Conservation (phyloP, 1,140 invertebrate genomes). For the Cydia fagiglandana region DNA sequence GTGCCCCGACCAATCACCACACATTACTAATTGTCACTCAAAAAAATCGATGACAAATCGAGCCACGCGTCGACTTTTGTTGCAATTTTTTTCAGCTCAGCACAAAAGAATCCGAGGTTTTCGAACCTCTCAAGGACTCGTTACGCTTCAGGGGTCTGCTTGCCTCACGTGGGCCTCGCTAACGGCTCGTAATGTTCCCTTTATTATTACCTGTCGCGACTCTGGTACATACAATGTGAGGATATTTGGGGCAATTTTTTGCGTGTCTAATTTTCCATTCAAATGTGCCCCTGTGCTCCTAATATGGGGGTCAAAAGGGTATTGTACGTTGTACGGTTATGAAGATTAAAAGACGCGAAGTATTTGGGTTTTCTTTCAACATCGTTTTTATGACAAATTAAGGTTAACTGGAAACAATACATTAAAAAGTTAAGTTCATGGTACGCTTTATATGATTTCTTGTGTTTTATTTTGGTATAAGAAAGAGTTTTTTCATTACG, state of each 20-base stretch:
- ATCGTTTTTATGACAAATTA: not conserved
- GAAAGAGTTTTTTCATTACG: too few relatives aligned
- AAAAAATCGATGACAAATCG: constrained; percentile 66
- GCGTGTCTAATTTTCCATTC: constrained; percentile 10
- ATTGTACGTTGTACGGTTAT: not conserved
- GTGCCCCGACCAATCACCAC: not conserved
- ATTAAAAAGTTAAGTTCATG: not conserved
- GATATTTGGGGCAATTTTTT: constrained; percentile 12
- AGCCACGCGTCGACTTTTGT: constrained; percentile 50
- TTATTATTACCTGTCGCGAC: constrained; percentile 18
- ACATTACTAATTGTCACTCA: constrained; percentile 36
- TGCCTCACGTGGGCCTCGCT: constrained; percentile 41
- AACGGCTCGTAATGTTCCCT: constrained; percentile 26
- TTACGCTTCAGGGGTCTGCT: constrained; percentile 64
- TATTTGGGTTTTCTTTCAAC: not conserved
- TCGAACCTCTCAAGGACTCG: constrained; percentile 69
- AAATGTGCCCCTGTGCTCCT: not conserved
- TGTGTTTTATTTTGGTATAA: not conserved
- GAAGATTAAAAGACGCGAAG: constrained; percentile 2
- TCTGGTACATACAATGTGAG: not conserved
- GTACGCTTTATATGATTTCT: not conserved
- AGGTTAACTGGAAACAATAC: not conserved
- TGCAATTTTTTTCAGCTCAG: constrained; percentile 54
- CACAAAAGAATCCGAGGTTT: constrained; percentile 62
- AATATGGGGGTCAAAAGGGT: constrained; percentile 3